phyloP scores from a whole-genome alignment of 2,888 invertebrate species.

The Eumacrocentrus americanus region DNA sequence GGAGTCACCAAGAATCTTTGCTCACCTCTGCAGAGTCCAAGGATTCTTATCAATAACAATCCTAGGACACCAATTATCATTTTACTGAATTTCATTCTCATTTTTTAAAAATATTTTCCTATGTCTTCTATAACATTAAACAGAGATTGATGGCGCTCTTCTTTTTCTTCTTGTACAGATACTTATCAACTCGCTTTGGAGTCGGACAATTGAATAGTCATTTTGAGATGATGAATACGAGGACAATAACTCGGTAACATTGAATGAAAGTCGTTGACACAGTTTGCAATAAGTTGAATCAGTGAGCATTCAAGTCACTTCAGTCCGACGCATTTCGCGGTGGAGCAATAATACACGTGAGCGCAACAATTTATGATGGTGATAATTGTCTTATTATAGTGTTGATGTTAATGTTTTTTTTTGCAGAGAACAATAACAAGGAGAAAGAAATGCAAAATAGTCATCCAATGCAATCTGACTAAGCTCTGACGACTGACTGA shows the following conservation, averaged over 20 bases:
- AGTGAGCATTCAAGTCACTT: constrained; percentile 17
- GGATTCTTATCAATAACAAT: not conserved
- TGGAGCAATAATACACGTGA: too few species aligned
- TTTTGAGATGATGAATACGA: too few species aligned
- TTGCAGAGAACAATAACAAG: not conserved
- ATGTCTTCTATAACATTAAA: too few species aligned
- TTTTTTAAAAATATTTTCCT: not conserved
- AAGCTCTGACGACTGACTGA: constrained; percentile 18
- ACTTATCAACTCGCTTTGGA: too few species aligned
- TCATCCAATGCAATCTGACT: not conserved
- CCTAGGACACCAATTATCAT: too few species aligned
- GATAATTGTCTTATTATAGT: not conserved
- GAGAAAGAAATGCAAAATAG: too few species aligned
- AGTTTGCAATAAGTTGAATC: not conserved
- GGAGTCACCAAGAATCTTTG: constrained; percentile 87
- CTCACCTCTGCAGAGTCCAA: constrained; percentile 54
- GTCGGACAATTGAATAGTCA: too few species aligned
- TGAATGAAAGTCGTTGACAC: constrained; percentile 11
- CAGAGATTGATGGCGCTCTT: too few species aligned
- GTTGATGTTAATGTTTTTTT: not conserved
- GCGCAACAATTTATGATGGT: not conserved
- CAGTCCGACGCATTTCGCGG: constrained; percentile 20
- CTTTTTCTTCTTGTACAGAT: too few species aligned
- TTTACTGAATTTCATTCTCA: not conserved
- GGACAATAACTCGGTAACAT: constrained; percentile 7